These are phyloP conservation scores for Natator depressus DNA, from an alignment of 2,113 vertebrate genomes.

Conservation along the genomic window DNA sequence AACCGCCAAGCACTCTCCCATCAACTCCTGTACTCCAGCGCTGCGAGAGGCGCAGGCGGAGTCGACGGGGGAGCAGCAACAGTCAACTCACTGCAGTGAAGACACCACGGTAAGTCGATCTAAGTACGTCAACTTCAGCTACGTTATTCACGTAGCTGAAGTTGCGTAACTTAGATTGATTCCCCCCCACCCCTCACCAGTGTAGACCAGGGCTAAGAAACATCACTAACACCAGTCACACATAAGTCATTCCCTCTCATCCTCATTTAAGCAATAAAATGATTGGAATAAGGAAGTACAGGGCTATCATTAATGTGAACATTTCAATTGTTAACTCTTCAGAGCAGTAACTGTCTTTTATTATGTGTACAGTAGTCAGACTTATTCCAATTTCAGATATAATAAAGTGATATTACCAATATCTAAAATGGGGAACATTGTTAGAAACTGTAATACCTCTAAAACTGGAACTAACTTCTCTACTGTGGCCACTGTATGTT, in stretches of 20 bases:
- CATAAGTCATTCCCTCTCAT: conserved; percentile 26
- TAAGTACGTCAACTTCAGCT: too few species aligned
- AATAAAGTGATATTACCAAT: not conserved
- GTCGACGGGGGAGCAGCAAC: too few species aligned
- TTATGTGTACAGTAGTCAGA: not conserved
- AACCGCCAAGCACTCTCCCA: too few species aligned
- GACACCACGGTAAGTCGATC: too few species aligned
- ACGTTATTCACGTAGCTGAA: too few species aligned
- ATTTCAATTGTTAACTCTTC: conserved; percentile 18
- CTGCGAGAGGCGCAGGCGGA: too few species aligned
- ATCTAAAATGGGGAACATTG: not conserved
- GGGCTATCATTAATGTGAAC: not conserved
- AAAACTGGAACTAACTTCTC: not conserved
- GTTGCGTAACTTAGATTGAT: too few species aligned
- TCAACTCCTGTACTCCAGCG: too few species aligned
- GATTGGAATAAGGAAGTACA: not conserved
- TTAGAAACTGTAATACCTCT: not conserved
- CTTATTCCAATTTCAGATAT: conserved; percentile 19
- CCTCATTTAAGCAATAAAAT: conserved; percentile 3
- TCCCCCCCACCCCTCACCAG: too few species aligned
- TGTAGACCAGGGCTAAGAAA: not conserved
- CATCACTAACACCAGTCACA: conserved; percentile 50
- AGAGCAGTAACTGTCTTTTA: not conserved
- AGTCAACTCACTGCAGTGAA: too few species aligned
- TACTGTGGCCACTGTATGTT: not conserved